A percentile compares a stretch with the other conserved stretches of the same genome.
These are phyloP conservation scores for Ciconia boyciana DNA, from an alignment of 2,113 vertebrate genomes.

Conservation along the genomic window DNA sequence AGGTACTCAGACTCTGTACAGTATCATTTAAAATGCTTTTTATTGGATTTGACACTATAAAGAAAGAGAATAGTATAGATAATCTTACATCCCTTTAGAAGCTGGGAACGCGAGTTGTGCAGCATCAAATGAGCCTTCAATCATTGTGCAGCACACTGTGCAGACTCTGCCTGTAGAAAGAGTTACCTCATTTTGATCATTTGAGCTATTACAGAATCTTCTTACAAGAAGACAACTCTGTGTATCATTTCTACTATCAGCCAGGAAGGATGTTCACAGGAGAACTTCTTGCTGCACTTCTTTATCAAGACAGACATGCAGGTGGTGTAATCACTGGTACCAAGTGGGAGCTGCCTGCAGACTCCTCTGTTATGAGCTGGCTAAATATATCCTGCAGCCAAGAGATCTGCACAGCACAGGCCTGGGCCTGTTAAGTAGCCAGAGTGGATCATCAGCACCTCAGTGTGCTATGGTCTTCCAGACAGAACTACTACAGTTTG, in stretches of 20 bases:
- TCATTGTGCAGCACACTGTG: background rate
- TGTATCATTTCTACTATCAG: background rate
- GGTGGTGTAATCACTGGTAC: background rate
- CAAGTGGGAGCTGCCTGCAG: background rate
- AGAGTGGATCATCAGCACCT: background rate
- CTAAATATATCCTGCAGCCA: background rate
- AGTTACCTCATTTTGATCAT: background rate
- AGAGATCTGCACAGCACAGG: background rate
- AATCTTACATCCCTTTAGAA: background rate
- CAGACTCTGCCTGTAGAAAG: background rate
- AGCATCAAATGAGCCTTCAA: background rate
- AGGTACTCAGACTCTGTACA: background rate
- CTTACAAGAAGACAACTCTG: background rate
- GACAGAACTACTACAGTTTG: background rate
- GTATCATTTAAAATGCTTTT: background rate
- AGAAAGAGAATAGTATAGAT: background rate
- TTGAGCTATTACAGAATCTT: background rate
- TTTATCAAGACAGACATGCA: background rate
- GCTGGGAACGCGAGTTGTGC: background rate
- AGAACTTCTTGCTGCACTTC: background rate
- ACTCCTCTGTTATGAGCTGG: background rate
- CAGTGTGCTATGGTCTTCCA: background rate
- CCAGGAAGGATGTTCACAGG: background rate
- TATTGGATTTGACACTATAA: background rate
- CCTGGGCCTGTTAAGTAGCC: background rate